phyloP scores from a whole-genome alignment of 2,888 invertebrate genomes.

The Oxyscelio sp. region DNA sequence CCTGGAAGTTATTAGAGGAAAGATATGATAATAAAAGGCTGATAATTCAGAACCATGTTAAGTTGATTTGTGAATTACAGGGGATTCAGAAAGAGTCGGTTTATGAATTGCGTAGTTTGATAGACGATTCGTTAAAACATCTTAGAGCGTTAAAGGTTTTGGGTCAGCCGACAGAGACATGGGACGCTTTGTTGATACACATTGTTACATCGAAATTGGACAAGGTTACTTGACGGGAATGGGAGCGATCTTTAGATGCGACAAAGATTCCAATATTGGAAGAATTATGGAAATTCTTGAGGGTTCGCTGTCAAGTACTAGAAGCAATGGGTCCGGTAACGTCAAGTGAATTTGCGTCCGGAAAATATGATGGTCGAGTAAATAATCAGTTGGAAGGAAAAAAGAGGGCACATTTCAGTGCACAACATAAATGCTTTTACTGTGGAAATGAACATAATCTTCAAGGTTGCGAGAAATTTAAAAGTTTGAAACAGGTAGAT shows the following conservation, averaged over 20 bases:
- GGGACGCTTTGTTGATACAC: conserved; percentile 33
- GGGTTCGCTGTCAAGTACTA: conserved; percentile 18
- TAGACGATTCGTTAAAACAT: conserved; percentile 31
- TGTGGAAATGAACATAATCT: conserved; percentile 30
- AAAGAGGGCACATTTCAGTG: neutral
- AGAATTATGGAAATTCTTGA: conserved; percentile 32
- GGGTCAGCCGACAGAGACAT: conserved; percentile 13
- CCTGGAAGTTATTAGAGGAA: conserved; percentile 29
- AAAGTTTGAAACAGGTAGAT: conserved; percentile 7
- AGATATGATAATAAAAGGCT: conserved; percentile 42
- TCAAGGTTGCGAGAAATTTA: conserved; percentile 32
- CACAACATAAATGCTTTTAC: conserved; percentile 2
- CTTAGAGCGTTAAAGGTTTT: conserved; percentile 30
- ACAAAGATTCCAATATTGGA: conserved; percentile 15
- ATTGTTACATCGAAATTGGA: conserved; percentile 26
- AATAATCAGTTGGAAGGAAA: neutral
- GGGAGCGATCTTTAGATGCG: conserved; percentile 23
- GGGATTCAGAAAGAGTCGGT: conserved; percentile 34
- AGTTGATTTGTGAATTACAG: conserved; percentile 46
- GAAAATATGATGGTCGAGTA: neutral
- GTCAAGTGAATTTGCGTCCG: neutral
- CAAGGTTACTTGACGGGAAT: conserved; percentile 33
- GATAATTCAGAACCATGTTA: conserved; percentile 56
- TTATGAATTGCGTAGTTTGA: conserved; percentile 21
- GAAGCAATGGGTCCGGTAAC: conserved; percentile 9